Base-by-base conservation (phyloP, 1,140 invertebrate genomes). In the Sitodiplosis mosellana region DNA sequence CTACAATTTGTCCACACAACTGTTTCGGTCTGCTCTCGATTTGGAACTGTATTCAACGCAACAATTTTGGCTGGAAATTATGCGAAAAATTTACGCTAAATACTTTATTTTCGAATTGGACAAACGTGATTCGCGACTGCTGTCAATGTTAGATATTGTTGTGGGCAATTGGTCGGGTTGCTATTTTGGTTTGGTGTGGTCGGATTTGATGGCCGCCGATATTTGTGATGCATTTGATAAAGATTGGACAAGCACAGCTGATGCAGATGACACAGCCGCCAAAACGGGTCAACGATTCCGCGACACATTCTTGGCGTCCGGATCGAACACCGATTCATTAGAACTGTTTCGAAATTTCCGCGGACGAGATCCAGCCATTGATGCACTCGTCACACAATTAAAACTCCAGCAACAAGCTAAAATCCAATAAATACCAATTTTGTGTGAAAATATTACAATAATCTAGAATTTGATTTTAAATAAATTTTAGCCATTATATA, bases 261-360 rank as follows among this genome's bases (percentile, higher is more conserved):
- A 51, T 2, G 60, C 68, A 10, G 64, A 71, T 7, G 61, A 72
- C 17, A 63, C 74, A 49, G 58, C 73, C 34, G 49, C 62, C 18
- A 62, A 70, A 33, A 70, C 80, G 8, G 78, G 78, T 0, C 69
- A 69, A 50, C 70, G 89, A 49, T 95, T 87, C 58, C 76, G 81
- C 51, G 78, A 87, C 46, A 92, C 87, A 2, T 93, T 86, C 64
- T 69, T 96, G n/a, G 69, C 81, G 1, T 67, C 78, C 12, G 88
- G 88, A 10, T 88, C 90, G 6, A 78, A 76, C 50, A 76, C 78
- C 53, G 74, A 83, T 53, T 75, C 85, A 0, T 77, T 70, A 52
- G 84, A 93, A 71, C 73, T 90, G 6, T 97, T 95, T 64, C 73
- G 90, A 48, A 73, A 79, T 56, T 95, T 95, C 64, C 70, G 87